These are phyloP conservation scores for Parus major DNA, from an alignment of 2,113 vertebrate species.

Conservation along the genomic window DNA sequence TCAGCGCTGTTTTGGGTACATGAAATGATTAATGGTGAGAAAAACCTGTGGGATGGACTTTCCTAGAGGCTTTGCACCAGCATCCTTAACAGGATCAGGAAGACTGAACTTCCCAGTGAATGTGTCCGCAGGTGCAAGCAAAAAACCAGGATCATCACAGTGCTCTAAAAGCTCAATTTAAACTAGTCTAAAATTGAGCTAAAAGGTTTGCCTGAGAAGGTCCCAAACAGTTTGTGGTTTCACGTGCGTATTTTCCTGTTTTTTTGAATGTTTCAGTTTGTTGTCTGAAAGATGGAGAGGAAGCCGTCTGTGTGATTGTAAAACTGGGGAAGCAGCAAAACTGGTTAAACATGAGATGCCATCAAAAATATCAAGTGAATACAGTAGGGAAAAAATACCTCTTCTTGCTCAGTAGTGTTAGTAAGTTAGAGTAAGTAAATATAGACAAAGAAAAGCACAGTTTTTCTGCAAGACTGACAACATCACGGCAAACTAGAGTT, in stretches of 20 bases:
- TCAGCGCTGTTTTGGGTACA: not conserved
- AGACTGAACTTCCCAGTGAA: not conserved
- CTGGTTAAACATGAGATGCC: constrained; percentile 26
- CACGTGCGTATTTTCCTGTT: not conserved
- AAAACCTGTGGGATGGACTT: not conserved
- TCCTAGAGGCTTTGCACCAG: not conserved
- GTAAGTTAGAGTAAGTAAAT: not conserved
- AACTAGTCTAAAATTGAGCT: not conserved
- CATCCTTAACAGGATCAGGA: not conserved
- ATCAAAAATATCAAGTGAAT: constrained; percentile 1
- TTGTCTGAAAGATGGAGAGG: not conserved
- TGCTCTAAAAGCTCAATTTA: not conserved
- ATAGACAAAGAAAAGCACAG: not conserved
- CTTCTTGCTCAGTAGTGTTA: not conserved
- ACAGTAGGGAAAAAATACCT: not conserved
- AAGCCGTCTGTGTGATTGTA: not conserved
- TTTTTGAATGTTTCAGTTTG: constrained; percentile 1
- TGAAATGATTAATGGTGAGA: not conserved
- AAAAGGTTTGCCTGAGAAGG: not conserved
- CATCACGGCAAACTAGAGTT: not conserved
- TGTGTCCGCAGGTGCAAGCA: not conserved
- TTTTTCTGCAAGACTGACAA: not conserved
- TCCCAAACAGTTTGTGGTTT: constrained; percentile 17
- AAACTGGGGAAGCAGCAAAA: constrained; percentile 14
- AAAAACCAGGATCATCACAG: not conserved